A percentile compares a stretch with the other conserved stretches of the same genome.
Evolutionary conservation across 2,888 invertebrate species (phyloP).

Genomic region (Euspilapteryx auroguttella): DNA sequence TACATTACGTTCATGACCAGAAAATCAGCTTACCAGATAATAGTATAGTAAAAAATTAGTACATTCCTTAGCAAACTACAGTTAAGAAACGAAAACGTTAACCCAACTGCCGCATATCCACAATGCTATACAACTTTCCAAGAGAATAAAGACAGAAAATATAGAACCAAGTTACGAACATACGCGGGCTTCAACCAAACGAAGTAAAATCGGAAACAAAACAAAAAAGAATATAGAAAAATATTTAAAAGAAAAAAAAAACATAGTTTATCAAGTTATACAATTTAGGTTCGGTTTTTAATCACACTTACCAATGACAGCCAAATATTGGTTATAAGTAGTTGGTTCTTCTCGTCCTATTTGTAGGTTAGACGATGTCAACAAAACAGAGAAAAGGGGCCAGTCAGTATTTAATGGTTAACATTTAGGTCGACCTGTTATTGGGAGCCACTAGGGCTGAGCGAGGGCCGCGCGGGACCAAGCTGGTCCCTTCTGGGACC

Average conservation of each 20-base stretch:
- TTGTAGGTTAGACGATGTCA: constrained; percentile 65
- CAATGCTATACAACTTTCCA: constrained; percentile 51
- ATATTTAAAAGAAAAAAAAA: constrained; percentile 29
- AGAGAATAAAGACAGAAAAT: constrained; percentile 32
- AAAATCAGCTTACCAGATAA: constrained; percentile 18
- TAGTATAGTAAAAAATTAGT: too few relatives aligned
- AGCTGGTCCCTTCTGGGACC: constrained; percentile 17
- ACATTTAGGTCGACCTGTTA: constrained; percentile 34
- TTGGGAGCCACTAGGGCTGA: constrained; percentile 28
- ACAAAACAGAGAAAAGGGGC: constrained; percentile 70
- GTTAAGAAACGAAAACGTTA: constrained; percentile 19
- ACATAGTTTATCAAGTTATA: constrained; percentile 52
- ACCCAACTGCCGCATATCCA: constrained; percentile 53
- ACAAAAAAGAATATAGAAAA: constrained; percentile 15
- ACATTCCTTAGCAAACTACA: too few relatives aligned
- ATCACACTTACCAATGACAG: constrained; percentile 89
- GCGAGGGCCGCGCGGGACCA: constrained; percentile 23
- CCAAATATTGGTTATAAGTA: constrained; percentile 94
- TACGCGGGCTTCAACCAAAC: constrained; percentile 17
- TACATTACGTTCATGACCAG: constrained; percentile 25
- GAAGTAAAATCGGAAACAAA: constrained; percentile 18
- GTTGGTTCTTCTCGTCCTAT: constrained; percentile 96
- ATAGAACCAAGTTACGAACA: constrained; percentile 21
- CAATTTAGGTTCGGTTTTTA: constrained; percentile 56
- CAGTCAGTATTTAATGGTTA: constrained; percentile 56